Evolutionary conservation across 1,140 invertebrate genomes (phyloP).

Genomic region (Rhynchophorus ferrugineus): DNA sequence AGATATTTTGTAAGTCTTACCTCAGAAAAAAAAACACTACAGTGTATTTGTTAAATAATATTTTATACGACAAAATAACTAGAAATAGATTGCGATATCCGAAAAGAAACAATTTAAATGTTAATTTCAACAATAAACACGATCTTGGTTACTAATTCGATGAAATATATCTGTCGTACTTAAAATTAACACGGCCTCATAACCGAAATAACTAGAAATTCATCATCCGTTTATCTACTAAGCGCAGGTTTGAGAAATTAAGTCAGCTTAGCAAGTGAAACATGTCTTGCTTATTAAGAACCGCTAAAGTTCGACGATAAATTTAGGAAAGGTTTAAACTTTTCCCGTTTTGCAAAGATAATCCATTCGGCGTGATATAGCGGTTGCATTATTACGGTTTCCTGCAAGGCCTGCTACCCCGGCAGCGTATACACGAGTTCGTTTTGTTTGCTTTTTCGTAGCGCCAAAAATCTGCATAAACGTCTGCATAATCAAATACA

Average conservation of each 20-base stretch:
- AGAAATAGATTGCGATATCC: no score
- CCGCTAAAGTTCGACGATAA: not conserved
- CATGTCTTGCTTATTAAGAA: not conserved
- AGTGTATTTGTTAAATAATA: no score
- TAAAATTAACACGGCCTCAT: no score
- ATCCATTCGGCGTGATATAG: not conserved
- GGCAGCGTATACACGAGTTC: not conserved
- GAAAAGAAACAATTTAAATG: no score
- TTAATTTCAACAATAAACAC: no score
- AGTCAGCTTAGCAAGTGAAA: not conserved
- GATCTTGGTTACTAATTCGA: no score
- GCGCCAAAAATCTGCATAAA: no score
- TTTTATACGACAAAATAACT: no score
- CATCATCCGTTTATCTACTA: not conserved
- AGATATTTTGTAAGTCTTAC: no score
- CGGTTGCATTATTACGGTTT: not conserved
- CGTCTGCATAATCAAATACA: no score
- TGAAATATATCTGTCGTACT: no score
- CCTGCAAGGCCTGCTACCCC: not conserved
- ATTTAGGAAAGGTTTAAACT: not conserved
- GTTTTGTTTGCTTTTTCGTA: not conserved
- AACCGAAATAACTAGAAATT: not conserved
- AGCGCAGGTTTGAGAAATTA: not conserved
- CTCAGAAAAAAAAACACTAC: no score
- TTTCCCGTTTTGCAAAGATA: not conserved